phyloP scores from a whole-genome alignment of 2,113 vertebrate species.

The Oryzias javanicus region DNA sequence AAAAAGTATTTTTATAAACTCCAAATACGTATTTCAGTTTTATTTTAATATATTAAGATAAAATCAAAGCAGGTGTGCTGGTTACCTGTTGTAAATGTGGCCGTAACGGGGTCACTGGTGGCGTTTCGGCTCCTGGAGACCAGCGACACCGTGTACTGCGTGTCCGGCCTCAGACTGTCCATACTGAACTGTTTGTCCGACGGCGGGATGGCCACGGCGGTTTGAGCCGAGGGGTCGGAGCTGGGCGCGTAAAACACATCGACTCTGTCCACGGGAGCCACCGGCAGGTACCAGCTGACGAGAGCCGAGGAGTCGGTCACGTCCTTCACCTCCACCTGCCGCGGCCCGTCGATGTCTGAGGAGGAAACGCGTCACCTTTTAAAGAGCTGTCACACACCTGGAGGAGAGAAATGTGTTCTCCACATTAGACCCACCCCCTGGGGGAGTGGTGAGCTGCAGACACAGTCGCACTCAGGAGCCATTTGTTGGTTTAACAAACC shows the following conservation, averaged over 20 bases:
- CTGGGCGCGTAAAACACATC: conserved; percentile 82
- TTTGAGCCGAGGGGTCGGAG: conserved; percentile 75
- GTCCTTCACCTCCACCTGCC: conserved; percentile 84
- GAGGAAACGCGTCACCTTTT: background rate
- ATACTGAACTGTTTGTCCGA: conserved; percentile 86
- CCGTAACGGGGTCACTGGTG: conserved; percentile 79
- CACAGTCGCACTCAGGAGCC: too few relatives aligned
- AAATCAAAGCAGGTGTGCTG: too few relatives aligned
- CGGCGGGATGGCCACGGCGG: conserved; percentile 77
- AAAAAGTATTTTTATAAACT: too few relatives aligned
- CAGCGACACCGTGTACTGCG: conserved; percentile 84
- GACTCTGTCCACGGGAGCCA: conserved; percentile 81
- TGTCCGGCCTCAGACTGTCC: conserved; percentile 84
- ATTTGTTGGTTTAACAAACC: too few relatives aligned
- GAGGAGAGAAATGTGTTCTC: background rate
- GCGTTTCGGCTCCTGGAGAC: conserved; percentile 78
- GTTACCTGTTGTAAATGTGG: conserved; percentile 87
- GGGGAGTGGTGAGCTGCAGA: too few relatives aligned
- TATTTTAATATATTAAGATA: too few relatives aligned
- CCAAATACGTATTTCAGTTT: too few relatives aligned
- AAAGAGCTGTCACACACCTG: background rate
- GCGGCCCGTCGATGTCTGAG: conserved; percentile 86
- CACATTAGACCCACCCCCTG: too few relatives aligned
- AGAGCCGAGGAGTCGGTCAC: conserved; percentile 87
- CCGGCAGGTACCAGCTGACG: conserved; percentile 86